Conservation (phyloP, 2,797 vertebrate species). For the Rousettus madagascariensis region DNA sequence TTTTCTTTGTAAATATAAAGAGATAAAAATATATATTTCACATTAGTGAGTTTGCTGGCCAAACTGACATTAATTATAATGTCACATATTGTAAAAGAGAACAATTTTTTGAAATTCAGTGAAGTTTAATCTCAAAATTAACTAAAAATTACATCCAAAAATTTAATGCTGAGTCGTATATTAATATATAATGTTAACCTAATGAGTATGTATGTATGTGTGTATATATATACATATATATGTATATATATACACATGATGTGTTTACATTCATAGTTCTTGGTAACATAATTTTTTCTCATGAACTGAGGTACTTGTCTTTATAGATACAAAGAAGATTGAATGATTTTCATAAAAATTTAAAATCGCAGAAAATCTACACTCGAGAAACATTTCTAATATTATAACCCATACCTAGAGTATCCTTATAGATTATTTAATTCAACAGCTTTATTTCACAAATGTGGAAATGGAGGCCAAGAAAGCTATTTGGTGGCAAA, state of each 20-base stretch:
- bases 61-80: conserved; percentile 87
- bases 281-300: background rate
- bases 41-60: conserved; percentile 81
- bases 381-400: background rate
- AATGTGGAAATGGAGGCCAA: background rate
- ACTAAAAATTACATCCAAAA: background rate
- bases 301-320: background rate
- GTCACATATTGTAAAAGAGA: conserved; percentile 33
- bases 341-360: conserved; percentile 37
- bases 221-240: background rate
- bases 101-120: conserved; percentile 3
- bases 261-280: background rate
- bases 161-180: background rate
- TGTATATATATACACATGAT: background rate
- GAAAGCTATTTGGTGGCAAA: background rate
- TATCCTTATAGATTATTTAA: background rate
- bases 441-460: background rate
- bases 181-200: conserved; percentile 31
- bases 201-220: background rate
- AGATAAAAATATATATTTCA: conserved; percentile 85
- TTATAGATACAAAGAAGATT: background rate
- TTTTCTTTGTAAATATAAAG: conserved; percentile 86
- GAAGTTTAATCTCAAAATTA: conserved; percentile 24
- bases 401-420: background rate
- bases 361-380: background rate